phyloP scores from a whole-genome alignment of 2,888 invertebrate genomes.

The Mystacides longicornis region DNA sequence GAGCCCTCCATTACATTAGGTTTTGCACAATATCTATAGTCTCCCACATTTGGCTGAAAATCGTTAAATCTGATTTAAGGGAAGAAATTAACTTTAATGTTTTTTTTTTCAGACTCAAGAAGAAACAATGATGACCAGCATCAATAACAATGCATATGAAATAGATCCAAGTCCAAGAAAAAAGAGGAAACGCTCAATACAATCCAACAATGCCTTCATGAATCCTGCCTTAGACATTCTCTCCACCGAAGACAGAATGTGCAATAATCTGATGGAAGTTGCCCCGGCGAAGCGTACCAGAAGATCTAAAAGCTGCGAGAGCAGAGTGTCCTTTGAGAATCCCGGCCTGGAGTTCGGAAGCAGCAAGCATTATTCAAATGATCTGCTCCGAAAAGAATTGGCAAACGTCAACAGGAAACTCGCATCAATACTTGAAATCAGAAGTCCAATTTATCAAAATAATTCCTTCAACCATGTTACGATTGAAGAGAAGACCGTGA shows the following conservation, averaged over 20 bases:
- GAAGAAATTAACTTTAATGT: background rate
- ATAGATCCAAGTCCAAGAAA: conserved; percentile 35
- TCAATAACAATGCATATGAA: conserved; percentile 45
- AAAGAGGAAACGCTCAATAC: conserved; percentile 40
- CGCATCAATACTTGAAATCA: conserved; percentile 14
- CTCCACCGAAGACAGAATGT: conserved; percentile 44
- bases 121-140: conserved; percentile 16
- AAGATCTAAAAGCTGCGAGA: conserved; percentile 36
- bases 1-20: too few species aligned
- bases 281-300: conserved; percentile 41
- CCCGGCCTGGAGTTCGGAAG: conserved; percentile 40
- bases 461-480: conserved; percentile 29
- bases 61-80: background rate
- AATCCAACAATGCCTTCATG: conserved; percentile 39
- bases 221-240: conserved; percentile 44
- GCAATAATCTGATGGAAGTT: conserved; percentile 46
- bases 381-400: conserved; percentile 39
- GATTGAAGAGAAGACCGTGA: conserved; percentile 34
- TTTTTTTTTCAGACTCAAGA: background rate
- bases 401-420: conserved; percentile 38
- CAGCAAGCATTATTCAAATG: conserved; percentile 36
- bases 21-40: too few species aligned
- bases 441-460: conserved; percentile 15
- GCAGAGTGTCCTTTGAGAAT: conserved; percentile 41
- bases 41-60: too few species aligned